Evolutionary conservation across 2,797 vertebrate genomes (phyloP).

Genomic region (Tolypeutes matacus): DNA sequence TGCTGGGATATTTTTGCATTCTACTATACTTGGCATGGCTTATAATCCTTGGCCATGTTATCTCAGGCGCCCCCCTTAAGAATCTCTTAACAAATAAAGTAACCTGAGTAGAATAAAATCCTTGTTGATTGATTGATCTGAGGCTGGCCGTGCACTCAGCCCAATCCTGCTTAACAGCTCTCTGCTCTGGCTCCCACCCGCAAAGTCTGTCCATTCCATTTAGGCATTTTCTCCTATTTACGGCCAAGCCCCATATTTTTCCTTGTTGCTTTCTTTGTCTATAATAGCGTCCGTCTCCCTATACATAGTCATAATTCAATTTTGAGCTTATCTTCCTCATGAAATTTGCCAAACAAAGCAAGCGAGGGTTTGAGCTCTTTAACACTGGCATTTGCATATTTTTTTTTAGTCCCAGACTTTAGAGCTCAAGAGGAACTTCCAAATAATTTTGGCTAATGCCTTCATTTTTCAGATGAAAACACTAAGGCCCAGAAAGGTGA

Average conservation of each 20-base stretch:
- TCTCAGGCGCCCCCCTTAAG: slow-evolving; percentile 75
- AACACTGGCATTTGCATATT: neutral
- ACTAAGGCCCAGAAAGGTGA: neutral
- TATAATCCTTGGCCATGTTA: slow-evolving; percentile 72
- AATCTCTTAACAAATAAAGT: slow-evolving; percentile 75
- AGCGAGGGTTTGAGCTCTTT: neutral
- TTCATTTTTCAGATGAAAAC: slow-evolving; percentile 44
- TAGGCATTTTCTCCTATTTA: neutral
- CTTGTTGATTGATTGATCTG: slow-evolving; percentile 76
- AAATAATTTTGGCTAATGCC: slow-evolving; percentile 37
- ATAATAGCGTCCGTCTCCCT: neutral
- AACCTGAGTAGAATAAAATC: slow-evolving; percentile 78
- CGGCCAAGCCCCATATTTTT: neutral
- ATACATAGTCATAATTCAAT: slow-evolving; percentile 48
- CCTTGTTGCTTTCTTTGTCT: neutral
- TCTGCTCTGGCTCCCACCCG: neutral
- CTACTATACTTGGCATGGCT: slow-evolving; percentile 73
- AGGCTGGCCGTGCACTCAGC: slow-evolving; percentile 15
- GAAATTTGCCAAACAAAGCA: slow-evolving; percentile 64
- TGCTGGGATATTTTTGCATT: slow-evolving; percentile 72
- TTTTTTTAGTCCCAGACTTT: slow-evolving; percentile 57
- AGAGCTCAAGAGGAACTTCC: neutral
- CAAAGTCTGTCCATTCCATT: neutral
- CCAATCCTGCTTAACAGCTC: neutral
- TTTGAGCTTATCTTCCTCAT: slow-evolving; percentile 4